Percentiles rank a stretch among this genome's conserved stretches.
These are phyloP conservation scores for Eumaeus atala DNA, from an alignment of 1,140 invertebrate species.

Conservation along the genomic window DNA sequence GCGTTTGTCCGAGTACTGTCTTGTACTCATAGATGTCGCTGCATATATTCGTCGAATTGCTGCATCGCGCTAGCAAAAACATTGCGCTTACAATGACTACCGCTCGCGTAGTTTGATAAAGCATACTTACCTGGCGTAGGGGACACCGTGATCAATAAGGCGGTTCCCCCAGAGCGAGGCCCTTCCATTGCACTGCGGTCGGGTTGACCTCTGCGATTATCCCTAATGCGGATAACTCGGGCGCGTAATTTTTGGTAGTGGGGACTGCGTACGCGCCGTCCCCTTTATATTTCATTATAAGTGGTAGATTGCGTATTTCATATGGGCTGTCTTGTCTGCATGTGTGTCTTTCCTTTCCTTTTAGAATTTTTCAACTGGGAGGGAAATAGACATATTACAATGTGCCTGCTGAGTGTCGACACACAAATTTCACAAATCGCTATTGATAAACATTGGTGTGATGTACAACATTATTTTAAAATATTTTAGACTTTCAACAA, in stretches of 20 bases:
- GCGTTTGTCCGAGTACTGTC: too few species aligned
- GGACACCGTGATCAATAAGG: constrained; percentile 18
- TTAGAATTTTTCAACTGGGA: too few species aligned
- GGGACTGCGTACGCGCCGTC: constrained; percentile 42
- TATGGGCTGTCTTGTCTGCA: constrained; percentile 41
- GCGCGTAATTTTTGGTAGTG: constrained; percentile 26
- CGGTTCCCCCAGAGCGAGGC: constrained; percentile 12
- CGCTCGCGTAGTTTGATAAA: not conserved
- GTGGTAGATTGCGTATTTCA: constrained; percentile 40
- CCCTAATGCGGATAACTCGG: not conserved
- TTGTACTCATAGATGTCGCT: not conserved
- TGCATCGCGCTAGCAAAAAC: constrained; percentile 4
- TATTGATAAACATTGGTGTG: too few species aligned
- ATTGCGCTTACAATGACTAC: not conserved
- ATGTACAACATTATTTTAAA: too few species aligned
- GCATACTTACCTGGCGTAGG: constrained; percentile 18
- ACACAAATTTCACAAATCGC: too few species aligned
- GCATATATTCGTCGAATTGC: not conserved
- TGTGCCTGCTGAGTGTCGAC: too few species aligned
- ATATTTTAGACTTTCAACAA: too few species aligned
- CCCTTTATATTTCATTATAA: constrained; percentile 12
- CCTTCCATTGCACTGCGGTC: constrained; percentile 14
- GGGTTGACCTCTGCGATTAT: constrained; percentile 1
- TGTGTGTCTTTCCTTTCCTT: too few species aligned
- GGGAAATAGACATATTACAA: too few species aligned